These are phyloP conservation scores for Yponomeuta evonymella DNA, from an alignment of 2,888 invertebrate species.

Conservation along the genomic window DNA sequence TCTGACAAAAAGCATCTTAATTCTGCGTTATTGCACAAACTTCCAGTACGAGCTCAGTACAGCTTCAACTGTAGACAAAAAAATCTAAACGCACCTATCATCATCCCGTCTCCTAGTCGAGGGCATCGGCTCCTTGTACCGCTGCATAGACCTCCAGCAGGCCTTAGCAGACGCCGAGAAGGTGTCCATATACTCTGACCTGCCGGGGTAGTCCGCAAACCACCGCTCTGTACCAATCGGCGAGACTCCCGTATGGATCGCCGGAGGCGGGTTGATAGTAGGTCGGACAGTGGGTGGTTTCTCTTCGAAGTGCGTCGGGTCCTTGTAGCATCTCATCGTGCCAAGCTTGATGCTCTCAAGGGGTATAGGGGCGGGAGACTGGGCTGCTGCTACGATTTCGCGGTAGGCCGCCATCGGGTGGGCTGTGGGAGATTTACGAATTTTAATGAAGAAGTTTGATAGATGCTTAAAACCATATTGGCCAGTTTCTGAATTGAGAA, in stretches of 20 bases:
- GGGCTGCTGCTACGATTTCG: slow-evolving; percentile 75
- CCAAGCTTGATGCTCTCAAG: slow-evolving; percentile 74
- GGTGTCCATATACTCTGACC: slow-evolving; percentile 79
- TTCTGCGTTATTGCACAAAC: too few relatives aligned
- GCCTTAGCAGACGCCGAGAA: slow-evolving; percentile 77
- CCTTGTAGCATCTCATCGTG: slow-evolving; percentile 76
- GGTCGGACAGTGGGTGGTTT: slow-evolving; percentile 72
- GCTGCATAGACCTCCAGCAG: slow-evolving; percentile 77
- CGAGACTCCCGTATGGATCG: slow-evolving; percentile 51
- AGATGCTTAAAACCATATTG: too few relatives aligned
- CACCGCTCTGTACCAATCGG: slow-evolving; percentile 71
- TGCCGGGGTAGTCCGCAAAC: slow-evolving; percentile 74
- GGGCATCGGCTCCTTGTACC: slow-evolving; percentile 78
- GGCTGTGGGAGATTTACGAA: slow-evolving; percentile 37
- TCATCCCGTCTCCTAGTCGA: slow-evolving; percentile 77
- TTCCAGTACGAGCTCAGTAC: too few relatives aligned
- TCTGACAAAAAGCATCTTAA: too few relatives aligned
- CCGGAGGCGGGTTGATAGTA: slow-evolving; percentile 68
- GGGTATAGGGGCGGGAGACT: slow-evolving; percentile 76
- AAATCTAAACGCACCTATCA: slow-evolving; percentile 36
- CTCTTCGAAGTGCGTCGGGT: slow-evolving; percentile 75
- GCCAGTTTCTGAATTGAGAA: too few relatives aligned
- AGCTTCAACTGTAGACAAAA: too few relatives aligned
- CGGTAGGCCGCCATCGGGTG: slow-evolving; percentile 72
- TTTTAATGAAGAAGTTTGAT: neutral